Conservation (phyloP, 2,888 invertebrate genomes). For the Netelia melanura region DNA sequence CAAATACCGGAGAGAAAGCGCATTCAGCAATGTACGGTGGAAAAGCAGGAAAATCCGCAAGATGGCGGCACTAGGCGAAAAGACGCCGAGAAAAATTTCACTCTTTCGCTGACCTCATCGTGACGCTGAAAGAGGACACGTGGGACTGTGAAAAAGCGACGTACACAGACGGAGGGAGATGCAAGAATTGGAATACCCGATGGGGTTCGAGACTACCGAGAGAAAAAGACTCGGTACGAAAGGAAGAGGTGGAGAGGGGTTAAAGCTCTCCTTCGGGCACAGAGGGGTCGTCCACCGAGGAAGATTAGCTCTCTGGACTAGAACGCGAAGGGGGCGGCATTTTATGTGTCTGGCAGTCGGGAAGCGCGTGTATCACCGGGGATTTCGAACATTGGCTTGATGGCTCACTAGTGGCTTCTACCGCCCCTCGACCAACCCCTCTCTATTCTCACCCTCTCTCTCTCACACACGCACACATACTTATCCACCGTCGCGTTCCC, state of each 20-base stretch:
- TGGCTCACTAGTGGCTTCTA: constrained; percentile 64
- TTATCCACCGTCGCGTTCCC: constrained; percentile 22
- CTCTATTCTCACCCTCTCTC: constrained; percentile 10
- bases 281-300: constrained; percentile 60
- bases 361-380: constrained; percentile 78
- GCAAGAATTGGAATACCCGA: constrained; percentile 30
- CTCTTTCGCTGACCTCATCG: constrained; percentile 33
- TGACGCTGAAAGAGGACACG: constrained; percentile 40
- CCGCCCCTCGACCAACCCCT: constrained; percentile 24
- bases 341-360: constrained; percentile 78
- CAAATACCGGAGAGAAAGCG: background rate
- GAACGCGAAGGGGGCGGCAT: constrained; percentile 60
- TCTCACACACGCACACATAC: constrained; percentile 12
- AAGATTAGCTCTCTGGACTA: constrained; percentile 70
- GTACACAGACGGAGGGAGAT: constrained; percentile 21
- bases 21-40: background rate
- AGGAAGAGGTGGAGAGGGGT: constrained; percentile 13
- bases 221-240: constrained; percentile 20
- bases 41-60: background rate
- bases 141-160: constrained; percentile 42
- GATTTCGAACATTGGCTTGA: constrained; percentile 77
- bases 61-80: constrained; percentile 11
- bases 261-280: constrained; percentile 53
- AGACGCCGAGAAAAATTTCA: constrained; percentile 17
- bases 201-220: constrained; percentile 34